Percentiles rank a stretch among this genome's conserved stretches.
Conservation (phyloP, 2,888 invertebrate species). For the Xestia xanthographa region DNA sequence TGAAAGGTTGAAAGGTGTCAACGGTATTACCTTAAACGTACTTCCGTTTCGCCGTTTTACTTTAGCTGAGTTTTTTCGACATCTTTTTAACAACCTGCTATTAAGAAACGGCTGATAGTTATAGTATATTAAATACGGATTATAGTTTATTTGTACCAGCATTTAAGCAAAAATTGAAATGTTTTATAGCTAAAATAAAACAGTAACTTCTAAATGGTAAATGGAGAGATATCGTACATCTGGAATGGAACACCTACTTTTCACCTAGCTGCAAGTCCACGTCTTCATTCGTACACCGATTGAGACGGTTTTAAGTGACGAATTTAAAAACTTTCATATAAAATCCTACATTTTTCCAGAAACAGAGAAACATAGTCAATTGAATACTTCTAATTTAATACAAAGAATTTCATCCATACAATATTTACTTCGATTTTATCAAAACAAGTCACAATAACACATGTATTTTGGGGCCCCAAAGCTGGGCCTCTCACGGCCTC, state of each 20-base stretch:
- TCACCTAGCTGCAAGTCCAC: background rate
- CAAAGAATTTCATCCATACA: background rate
- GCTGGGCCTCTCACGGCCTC: conserved; percentile 77
- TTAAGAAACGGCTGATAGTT: background rate
- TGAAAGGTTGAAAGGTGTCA: conserved; percentile 28
- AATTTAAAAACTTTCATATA: background rate
- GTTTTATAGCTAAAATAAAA: background rate
- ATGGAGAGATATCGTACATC: background rate
- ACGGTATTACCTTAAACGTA: conserved; percentile 19
- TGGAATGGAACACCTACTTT: background rate
- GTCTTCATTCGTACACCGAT: background rate
- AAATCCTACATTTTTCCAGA: background rate
- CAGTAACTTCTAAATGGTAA: background rate
- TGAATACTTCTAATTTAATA: background rate
- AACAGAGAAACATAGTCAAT: background rate
- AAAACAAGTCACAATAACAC: conserved; percentile 56
- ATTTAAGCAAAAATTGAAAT: background rate
- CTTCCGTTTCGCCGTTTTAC: conserved; percentile 19
- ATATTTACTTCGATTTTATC: conserved; percentile 8
- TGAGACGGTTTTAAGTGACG: background rate
- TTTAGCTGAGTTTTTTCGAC: background rate
- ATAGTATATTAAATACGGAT: no score
- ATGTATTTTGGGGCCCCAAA: conserved; percentile 60
- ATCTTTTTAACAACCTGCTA: background rate
- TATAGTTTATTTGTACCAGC: background rate